These are phyloP conservation scores for Triplophysa dalaica DNA, from an alignment of 2,113 vertebrate species.

Conservation along the genomic window DNA sequence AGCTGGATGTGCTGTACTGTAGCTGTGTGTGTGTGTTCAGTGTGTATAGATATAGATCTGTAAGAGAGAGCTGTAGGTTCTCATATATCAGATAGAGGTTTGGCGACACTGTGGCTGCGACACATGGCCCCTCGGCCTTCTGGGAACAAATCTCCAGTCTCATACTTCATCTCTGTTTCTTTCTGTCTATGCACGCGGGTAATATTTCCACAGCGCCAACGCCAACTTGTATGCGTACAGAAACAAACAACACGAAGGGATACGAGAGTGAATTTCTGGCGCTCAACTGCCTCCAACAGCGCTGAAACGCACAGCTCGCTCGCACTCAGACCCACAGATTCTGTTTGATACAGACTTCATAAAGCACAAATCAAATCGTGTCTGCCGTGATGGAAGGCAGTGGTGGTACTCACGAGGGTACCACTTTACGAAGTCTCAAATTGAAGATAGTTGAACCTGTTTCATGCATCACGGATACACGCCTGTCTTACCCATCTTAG, in stretches of 20 bases:
- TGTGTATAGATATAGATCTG: conserved; percentile 9
- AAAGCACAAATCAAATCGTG: conserved; percentile 1
- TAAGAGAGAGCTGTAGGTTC: conserved; percentile 8
- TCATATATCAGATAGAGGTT: conserved; percentile 38
- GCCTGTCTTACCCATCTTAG: not conserved
- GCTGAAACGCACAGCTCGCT: not conserved
- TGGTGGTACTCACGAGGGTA: not conserved
- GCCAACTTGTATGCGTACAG: conserved; percentile 15
- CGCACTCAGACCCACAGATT: conserved; percentile 1
- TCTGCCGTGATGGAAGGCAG: not conserved
- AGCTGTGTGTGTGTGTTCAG: not conserved
- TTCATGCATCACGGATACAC: not conserved
- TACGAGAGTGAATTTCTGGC: conserved; percentile 17
- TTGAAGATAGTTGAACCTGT: conserved; percentile 4
- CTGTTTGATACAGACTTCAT: conserved; percentile 26
- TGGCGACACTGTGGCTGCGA: conserved; percentile 46
- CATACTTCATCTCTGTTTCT: conserved; percentile 28
- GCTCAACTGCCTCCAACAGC: conserved; percentile 17
- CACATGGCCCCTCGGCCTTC: conserved; percentile 36
- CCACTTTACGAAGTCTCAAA: not conserved
- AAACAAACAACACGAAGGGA: conserved; percentile 26
- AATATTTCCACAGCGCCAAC: conserved; percentile 21
- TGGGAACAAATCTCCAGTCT: conserved; percentile 49
- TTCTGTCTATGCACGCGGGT: conserved; percentile 19
- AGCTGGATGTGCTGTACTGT: conserved; percentile 6